Conservation (phyloP, 1,140 invertebrate species). For the Helicorthomorpha holstii region DNA sequence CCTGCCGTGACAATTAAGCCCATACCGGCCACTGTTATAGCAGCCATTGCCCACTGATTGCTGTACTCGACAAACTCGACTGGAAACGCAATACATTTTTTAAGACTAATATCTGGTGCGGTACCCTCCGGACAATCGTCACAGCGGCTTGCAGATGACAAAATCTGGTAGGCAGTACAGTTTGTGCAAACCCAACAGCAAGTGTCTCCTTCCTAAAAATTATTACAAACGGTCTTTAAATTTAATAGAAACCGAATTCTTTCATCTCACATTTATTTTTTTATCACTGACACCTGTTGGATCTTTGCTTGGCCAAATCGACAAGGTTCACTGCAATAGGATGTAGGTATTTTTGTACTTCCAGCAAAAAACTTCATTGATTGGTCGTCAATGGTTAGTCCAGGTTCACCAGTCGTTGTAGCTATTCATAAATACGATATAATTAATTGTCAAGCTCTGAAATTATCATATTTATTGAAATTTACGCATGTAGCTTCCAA, state of each 20-base stretch:
- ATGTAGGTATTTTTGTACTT: conserved; percentile 22
- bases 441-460: no score
- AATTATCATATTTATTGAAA: no score
- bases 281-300: conserved; percentile 17
- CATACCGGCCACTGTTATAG: conserved; percentile 32
- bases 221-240: conserved; percentile 3
- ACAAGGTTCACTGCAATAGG: conserved; percentile 31
- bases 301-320: conserved; percentile 28
- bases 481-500: conserved; percentile 36
- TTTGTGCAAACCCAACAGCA: conserved; percentile 42
- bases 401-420: no score
- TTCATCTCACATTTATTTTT: no score
- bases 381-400: conserved; percentile 23
- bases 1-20: conserved; percentile 57
- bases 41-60: conserved; percentile 36
- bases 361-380: conserved; percentile 21
- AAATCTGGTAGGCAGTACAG: conserved; percentile 41
- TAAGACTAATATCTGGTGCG: conserved; percentile 22
- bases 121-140: conserved; percentile 35
- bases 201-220: conserved; percentile 27
- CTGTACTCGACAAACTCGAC: conserved; percentile 35
- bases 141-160: conserved; percentile 40
- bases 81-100: conserved; percentile 30
- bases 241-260: background rate
- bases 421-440: no score